These are phyloP conservation scores for Thamnophis sirtalis DNA, from an alignment of 2,113 vertebrate species.

Conservation along the genomic window DNA sequence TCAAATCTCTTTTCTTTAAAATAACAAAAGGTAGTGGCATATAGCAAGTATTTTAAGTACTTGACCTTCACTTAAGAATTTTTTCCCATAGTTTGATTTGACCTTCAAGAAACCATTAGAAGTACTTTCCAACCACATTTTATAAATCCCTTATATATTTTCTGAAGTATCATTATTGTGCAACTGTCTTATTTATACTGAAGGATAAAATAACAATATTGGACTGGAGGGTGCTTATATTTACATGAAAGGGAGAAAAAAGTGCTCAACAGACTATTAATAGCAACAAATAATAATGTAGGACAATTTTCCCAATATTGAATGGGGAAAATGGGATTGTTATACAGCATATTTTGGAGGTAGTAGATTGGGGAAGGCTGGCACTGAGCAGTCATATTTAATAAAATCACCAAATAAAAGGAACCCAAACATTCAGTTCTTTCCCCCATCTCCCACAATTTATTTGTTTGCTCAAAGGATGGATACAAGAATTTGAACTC, in stretches of 20 bases:
- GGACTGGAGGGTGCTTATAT: background rate
- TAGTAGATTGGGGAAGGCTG: background rate
- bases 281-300: background rate
- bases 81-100: background rate
- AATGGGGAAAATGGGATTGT: background rate
- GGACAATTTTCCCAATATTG: background rate
- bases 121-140: background rate
- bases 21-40: slow-evolving; percentile 7
- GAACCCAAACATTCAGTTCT: background rate
- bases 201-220: background rate
- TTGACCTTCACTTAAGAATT: background rate
- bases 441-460: background rate
- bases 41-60: background rate
- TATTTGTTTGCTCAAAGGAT: background rate
- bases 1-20: slow-evolving; percentile 2
- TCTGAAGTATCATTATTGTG: background rate
- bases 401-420: background rate
- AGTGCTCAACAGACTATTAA: background rate
- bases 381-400: background rate
- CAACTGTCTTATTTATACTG: background rate
- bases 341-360: background rate
- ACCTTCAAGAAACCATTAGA: slow-evolving; percentile 27
- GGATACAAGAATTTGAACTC: background rate
- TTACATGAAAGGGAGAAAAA: background rate
- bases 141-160: background rate